Evolutionary conservation across 2,113 vertebrate genomes (phyloP).

Genomic region (Tetrax tetrax): DNA sequence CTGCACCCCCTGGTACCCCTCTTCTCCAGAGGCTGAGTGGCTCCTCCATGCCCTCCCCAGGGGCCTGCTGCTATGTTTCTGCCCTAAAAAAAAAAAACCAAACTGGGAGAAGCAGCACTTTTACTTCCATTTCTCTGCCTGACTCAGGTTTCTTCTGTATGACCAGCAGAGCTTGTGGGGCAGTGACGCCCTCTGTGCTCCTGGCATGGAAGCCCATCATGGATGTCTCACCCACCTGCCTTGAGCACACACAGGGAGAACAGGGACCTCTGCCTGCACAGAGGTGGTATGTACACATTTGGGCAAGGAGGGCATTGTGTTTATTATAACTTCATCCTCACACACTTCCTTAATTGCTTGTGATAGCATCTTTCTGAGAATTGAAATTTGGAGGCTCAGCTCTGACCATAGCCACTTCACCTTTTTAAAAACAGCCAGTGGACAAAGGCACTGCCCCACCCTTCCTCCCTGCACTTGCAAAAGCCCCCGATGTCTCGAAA

Average conservation of each 20-base stretch:
- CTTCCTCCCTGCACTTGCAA: not conserved
- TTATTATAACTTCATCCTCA: not conserved
- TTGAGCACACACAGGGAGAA: not conserved
- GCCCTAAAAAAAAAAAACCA: not conserved
- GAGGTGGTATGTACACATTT: rapidly evolving
- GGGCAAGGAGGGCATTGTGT: not conserved
- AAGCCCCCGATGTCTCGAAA: not conserved
- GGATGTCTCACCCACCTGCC: not conserved
- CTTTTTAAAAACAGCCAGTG: not conserved
- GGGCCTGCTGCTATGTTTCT: not conserved
- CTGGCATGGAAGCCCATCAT: not conserved
- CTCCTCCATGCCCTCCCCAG: not conserved
- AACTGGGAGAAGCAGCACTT: not conserved
- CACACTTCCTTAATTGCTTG: not conserved
- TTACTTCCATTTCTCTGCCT: not conserved
- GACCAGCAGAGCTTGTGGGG: not conserved
- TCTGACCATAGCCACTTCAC: not conserved
- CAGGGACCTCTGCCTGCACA: rapidly evolving
- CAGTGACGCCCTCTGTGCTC: rapidly evolving
- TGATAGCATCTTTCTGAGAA: not conserved
- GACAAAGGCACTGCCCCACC: not conserved
- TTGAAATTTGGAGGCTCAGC: not conserved
- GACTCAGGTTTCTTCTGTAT: not conserved
- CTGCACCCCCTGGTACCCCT: not conserved
- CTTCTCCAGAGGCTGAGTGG: not conserved